These are phyloP conservation scores for Trachelus stipa DNA, from an alignment of 2,888 invertebrate genomes.

Conservation along the genomic window DNA sequence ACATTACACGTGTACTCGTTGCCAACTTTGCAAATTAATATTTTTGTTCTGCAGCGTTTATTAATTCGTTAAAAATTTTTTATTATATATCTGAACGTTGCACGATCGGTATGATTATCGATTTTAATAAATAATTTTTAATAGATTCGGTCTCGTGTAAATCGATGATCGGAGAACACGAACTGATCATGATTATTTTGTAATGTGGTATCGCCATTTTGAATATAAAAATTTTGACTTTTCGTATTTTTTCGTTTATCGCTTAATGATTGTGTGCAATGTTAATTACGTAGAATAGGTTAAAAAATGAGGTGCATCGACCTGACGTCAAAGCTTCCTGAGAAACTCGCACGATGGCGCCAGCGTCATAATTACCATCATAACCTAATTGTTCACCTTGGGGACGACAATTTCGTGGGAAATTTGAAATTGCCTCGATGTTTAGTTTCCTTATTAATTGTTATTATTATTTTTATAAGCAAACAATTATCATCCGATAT, in stretches of 20 bases:
- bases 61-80: too few species aligned
- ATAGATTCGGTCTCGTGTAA: neutral
- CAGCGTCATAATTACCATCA: neutral
- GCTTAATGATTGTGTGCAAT: neutral
- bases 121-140: neutral
- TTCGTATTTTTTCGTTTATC: neutral
- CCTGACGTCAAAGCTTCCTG: neutral
- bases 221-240: neutral
- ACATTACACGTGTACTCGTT: too few species aligned
- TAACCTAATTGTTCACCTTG: neutral
- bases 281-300: neutral
- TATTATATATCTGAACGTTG: too few species aligned
- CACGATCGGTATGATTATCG: neutral
- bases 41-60: too few species aligned
- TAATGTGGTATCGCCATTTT: neutral
- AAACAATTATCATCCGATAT: neutral
- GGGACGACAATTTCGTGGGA: constrained; percentile 47
- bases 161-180: neutral
- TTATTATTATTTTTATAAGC: neutral
- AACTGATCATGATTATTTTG: neutral
- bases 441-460: neutral
- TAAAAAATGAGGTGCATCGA: neutral
- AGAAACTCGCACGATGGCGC: neutral
- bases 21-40: too few species aligned
- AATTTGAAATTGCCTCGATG: constrained; percentile 33